Percentiles rank a stretch among this genome's conserved stretches.
Conservation (phyloP, 2,888 invertebrate genomes). For the Apomyelois bistriatella region DNA sequence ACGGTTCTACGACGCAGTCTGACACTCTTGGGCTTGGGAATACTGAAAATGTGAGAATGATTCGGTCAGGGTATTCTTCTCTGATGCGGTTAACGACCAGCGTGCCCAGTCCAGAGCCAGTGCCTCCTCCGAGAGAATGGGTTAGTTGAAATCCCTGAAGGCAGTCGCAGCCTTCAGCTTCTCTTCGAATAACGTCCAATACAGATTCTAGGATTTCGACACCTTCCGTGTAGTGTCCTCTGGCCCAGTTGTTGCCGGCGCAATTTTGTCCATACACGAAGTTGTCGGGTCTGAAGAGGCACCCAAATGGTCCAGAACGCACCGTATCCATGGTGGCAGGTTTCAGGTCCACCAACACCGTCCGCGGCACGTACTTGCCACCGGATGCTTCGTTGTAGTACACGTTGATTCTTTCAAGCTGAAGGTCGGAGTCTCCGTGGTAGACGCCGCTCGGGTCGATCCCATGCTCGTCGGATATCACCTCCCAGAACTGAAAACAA, state of each 20-base stretch:
- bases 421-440: constrained; percentile 85
- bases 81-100: constrained; percentile 91
- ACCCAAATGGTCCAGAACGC: constrained; percentile 90
- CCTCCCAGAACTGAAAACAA: constrained; percentile 85
- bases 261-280: constrained; percentile 86
- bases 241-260: constrained; percentile 75
- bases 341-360: constrained; percentile 66
- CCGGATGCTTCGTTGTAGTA: constrained; percentile 86
- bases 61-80: constrained; percentile 94
- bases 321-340: constrained; percentile 89
- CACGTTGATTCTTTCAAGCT: constrained; percentile 87
- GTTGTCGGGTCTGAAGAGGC: constrained; percentile 93
- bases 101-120: constrained; percentile 77
- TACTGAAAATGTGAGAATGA: constrained; percentile 89
- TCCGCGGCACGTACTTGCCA: constrained; percentile 70
- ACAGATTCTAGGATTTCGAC: constrained; percentile 91
- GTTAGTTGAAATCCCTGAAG: constrained; percentile 92
- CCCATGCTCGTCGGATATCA: constrained; percentile 88
- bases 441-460: constrained; percentile 85
- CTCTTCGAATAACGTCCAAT: constrained; percentile 89
- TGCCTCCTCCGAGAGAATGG: constrained; percentile 83
- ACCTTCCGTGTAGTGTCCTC: constrained; percentile 96
- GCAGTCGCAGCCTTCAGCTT: constrained; percentile 95
- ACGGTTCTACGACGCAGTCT: constrained; percentile 81
- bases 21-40: constrained; percentile 92